Conservation (phyloP, 2,888 invertebrate species). For the Coelinius sp. region DNA sequence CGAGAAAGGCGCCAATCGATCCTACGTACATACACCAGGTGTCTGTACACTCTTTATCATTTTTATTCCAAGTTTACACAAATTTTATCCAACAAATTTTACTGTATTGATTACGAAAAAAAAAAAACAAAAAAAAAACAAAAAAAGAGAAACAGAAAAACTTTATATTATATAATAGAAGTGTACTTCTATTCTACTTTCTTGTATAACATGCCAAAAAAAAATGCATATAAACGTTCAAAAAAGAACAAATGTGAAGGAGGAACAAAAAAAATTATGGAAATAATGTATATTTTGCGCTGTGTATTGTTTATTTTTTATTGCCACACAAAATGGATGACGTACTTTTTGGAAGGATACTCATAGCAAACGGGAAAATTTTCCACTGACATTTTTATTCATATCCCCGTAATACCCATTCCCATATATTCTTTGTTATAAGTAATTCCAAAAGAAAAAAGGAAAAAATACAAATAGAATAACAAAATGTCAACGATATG, state of each 20-base stretch:
- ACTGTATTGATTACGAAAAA: conserved; percentile 49
- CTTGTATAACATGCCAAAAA: conserved; percentile 32
- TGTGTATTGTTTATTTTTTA: conserved; percentile 40
- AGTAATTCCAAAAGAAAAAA: not conserved
- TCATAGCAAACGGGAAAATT: conserved; percentile 4
- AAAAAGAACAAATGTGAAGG: not conserved
- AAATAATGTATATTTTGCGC: conserved; percentile 49
- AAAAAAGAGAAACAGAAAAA: conserved; percentile 29
- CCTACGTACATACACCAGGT: conserved; percentile 47
- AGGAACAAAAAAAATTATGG: conserved; percentile 28
- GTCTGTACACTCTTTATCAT: conserved; percentile 53
- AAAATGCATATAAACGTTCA: not conserved
- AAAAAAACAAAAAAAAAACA: conserved; percentile 15
- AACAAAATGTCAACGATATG: conserved; percentile 16
- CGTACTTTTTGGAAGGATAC: conserved; percentile 19
- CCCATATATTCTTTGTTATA: not conserved
- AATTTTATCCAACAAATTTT: conserved; percentile 57
- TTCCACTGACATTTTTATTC: conserved; percentile 12
- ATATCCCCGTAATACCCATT: not conserved
- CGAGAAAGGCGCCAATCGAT: conserved; percentile 44
- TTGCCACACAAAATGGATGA: not conserved
- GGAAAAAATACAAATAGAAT: not conserved
- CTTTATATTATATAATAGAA: conserved; percentile 47
- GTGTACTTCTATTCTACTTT: conserved; percentile 46
- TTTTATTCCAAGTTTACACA: conserved; percentile 57